Base-by-base conservation (phyloP, 2,113 vertebrate genomes). In the Carlito syrichta region DNA sequence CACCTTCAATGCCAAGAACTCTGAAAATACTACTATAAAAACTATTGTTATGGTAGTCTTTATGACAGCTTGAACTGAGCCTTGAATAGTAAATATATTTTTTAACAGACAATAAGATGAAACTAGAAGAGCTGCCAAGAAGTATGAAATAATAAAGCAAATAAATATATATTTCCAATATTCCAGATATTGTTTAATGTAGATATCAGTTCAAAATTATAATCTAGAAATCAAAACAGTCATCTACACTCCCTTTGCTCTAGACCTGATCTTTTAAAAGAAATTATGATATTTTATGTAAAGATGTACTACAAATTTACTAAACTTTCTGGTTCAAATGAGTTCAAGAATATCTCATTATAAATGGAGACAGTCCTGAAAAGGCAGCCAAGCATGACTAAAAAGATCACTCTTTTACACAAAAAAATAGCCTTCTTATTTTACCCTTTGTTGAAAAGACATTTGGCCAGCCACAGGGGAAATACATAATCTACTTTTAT, bases 401-500 rank as follows among this genome's bases (percentile, higher is more conserved):
- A 99, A 99, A 98, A 98, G 98, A 99, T 99, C 99, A 98, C 98
- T 99, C 98, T 98, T 99, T 98, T 98, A 99, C 98, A 98, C 98
- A 98, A 98, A 99, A n/a, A 99, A 99, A 99, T 98, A 98, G 98
- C 98, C 98, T 98, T 98, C 98, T 98, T 98, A 98, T 99, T 99
- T 99, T 99, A 98, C 98, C 98, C 98, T 99, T 99, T 99, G 98
- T 99, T 98, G 98, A 98, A 98, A 99, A 98, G 98, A 99, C 98
- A 99, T 99, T 99, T 99, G 98, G 98, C 97, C 98, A 98, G 98
- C 98, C 99, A 98, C 98, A 98, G 97, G 98, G 98, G 98, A 99
- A 99, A 99, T 98, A 98, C 98, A 98, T 98, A 99, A 99, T 99
- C 98, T 98, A 99, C 98, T 99, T 99, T 99, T 98, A 98, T 98